These are phyloP conservation scores for Agraylea sexmaculata DNA, from an alignment of 1,140 invertebrate species.

Conservation along the genomic window DNA sequence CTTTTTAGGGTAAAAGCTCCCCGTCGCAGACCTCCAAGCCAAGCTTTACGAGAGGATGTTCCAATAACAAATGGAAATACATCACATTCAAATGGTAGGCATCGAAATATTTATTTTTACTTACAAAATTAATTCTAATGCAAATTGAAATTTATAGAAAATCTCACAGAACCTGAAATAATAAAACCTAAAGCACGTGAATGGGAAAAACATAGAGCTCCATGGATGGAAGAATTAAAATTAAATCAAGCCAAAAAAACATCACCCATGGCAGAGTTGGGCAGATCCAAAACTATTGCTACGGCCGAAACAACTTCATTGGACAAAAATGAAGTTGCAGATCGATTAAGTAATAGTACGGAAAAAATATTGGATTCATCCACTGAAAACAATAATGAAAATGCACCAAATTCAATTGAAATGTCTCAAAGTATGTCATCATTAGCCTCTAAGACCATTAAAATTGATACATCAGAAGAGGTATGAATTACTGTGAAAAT, in stretches of 20 bases:
- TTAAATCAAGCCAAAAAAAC: constrained; percentile 51
- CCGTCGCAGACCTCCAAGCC: constrained; percentile 43
- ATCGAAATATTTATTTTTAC: constrained; percentile 1
- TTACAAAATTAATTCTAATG: background rate
- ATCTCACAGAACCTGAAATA: constrained; percentile 12
- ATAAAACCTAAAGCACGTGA: constrained; percentile 38
- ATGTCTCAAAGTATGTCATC: constrained; percentile 41
- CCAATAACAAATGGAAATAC: constrained; percentile 22
- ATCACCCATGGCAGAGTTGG: constrained; percentile 25
- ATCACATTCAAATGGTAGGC: constrained; percentile 13
- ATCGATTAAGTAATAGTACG: constrained; percentile 15
- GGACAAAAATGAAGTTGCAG: constrained; percentile 20
- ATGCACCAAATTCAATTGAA: constrained; percentile 29
- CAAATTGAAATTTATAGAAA: constrained; percentile 9
- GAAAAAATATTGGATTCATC: constrained; percentile 32
- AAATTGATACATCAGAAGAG: constrained; percentile 33
- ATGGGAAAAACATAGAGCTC: constrained; percentile 50
- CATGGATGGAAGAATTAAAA: constrained; percentile 57
- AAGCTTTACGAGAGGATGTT: constrained; percentile 35
- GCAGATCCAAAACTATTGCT: constrained; percentile 28
- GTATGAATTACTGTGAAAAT: constrained; percentile 11
- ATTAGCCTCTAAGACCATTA: constrained; percentile 34
- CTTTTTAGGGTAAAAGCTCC: constrained; percentile 38
- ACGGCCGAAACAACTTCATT: constrained; percentile 21
- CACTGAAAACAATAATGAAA: constrained; percentile 28